phyloP scores from a whole-genome alignment of 2,888 invertebrate species.

The Falcaria lacertinaria region DNA sequence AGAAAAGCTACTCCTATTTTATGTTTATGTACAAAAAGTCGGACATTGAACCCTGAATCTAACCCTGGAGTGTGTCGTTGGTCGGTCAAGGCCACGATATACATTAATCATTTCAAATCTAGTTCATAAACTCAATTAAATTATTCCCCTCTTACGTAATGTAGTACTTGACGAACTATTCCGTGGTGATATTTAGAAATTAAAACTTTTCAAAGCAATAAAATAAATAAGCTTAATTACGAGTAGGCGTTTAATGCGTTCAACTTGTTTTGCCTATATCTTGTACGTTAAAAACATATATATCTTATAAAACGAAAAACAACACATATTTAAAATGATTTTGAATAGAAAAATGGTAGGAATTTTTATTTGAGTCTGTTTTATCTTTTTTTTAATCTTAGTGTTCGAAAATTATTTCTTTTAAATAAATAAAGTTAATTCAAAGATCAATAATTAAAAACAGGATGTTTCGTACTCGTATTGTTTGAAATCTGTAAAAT shows the following conservation, averaged over 20 bases:
- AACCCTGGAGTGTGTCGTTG: slow-evolving; percentile 64
- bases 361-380: too few relatives aligned
- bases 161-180: too few relatives aligned
- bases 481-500: too few relatives aligned
- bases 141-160: too few relatives aligned
- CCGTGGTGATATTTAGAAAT: not conserved
- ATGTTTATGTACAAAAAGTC: too few relatives aligned
- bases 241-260: not conserved
- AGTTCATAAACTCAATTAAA: slow-evolving; percentile 26
- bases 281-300: not conserved
- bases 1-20: too few relatives aligned
- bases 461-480: too few relatives aligned
- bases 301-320: not conserved
- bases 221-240: not conserved
- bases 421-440: too few relatives aligned
- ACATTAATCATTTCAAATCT: slow-evolving; percentile 55
- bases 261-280: not conserved
- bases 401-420: too few relatives aligned
- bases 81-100: slow-evolving; percentile 69
- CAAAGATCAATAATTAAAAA: too few relatives aligned
- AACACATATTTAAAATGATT: not conserved
- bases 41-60: slow-evolving; percentile 63
- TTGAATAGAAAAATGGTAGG: too few relatives aligned
- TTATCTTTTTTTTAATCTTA: too few relatives aligned
- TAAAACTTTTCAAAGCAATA: not conserved